Percentiles rank a stretch among this genome's conserved stretches.
phyloP scores from a whole-genome alignment of 2,797 vertebrate genomes.

The Spinus pinus region DNA sequence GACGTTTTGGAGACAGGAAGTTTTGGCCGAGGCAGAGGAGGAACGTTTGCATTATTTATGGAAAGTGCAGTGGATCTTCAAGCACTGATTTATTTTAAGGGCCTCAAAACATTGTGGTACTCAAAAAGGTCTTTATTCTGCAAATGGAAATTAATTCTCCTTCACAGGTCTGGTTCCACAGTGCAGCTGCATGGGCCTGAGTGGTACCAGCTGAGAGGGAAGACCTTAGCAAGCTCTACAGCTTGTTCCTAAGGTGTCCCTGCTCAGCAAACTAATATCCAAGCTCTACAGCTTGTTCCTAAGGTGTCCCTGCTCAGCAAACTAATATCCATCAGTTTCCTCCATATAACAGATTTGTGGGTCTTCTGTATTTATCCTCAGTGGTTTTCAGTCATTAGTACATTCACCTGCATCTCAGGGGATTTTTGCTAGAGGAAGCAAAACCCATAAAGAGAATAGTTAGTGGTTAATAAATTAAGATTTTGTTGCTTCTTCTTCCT shows the following conservation, averaged over 20 bases:
- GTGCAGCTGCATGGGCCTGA: neutral
- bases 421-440: neutral
- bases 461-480: neutral
- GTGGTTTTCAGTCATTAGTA: neutral
- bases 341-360: neutral
- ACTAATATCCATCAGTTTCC: neutral
- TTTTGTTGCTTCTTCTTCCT: neutral
- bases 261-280: neutral
- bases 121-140: neutral
- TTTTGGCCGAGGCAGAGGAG: neutral
- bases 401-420: neutral
- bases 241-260: neutral
- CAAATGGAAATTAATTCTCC: neutral
- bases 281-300: neutral
- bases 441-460: neutral
- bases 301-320: neutral
- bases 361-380: neutral
- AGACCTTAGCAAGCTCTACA: neutral
- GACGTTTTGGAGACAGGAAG: neutral
- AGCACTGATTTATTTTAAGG: neutral
- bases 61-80: neutral
- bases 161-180: neutral
- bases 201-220: neutral
- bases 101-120: neutral
- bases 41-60: neutral